Conservation (phyloP, 2,888 invertebrate genomes). For the Spatulosminthurus flaviceps region DNA sequence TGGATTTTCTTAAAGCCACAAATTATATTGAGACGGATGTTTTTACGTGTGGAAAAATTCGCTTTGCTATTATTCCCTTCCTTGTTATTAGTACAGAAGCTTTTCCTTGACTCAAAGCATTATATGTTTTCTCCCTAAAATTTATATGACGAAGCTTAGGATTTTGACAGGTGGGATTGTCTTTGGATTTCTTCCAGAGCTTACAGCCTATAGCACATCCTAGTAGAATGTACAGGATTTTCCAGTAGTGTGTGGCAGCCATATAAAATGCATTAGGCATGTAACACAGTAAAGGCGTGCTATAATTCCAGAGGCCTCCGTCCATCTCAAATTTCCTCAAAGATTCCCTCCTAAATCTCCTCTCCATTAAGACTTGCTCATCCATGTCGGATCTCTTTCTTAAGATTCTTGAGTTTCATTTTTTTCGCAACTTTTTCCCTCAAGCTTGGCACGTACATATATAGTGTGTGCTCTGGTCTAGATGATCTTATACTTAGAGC, state of each 20-base stretch:
- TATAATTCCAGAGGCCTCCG: not conserved
- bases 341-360: not conserved
- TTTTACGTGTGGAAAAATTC: not conserved
- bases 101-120: not conserved
- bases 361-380: conserved; percentile 20
- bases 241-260: not conserved
- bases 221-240: not conserved
- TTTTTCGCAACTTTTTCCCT: not conserved
- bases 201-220: too few species aligned
- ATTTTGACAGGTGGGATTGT: conserved; percentile 10
- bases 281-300: too few species aligned
- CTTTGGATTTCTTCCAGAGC: not conserved
- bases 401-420: not conserved
- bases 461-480: too few species aligned
- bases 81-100: not conserved
- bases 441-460: not conserved
- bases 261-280: conserved; percentile 28
- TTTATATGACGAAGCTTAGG: not conserved
- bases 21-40: not conserved
- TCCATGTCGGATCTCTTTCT: conserved; percentile 29
- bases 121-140: not conserved
- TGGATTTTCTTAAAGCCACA: not conserved
- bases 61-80: not conserved
- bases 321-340: not conserved
- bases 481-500: not conserved